Percentiles rank a stretch among this genome's conserved stretches.
Evolutionary conservation across 2,888 invertebrate genomes (phyloP).

Genomic region (Lasioglossum morio): DNA sequence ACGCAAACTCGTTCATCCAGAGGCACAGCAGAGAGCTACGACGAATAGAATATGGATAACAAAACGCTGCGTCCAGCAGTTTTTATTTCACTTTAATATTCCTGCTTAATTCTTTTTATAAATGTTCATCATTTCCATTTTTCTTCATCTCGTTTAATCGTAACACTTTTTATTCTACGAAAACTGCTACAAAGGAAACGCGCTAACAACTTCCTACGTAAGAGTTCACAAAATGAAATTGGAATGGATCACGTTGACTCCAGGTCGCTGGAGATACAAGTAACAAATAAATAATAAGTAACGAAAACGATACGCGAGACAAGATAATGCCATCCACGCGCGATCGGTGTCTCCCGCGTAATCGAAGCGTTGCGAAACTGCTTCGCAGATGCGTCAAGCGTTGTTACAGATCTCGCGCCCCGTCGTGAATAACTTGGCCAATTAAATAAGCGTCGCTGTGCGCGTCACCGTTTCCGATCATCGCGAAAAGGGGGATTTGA

Average conservation of each 20-base stretch:
- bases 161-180: background rate
- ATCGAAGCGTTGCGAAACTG: conserved; percentile 11
- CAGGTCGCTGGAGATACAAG: background rate
- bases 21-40: too few relatives aligned
- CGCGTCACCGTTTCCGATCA: background rate
- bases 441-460: background rate
- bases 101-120: background rate
- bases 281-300: too few relatives aligned
- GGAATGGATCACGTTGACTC: background rate
- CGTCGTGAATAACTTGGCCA: background rate
- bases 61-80: background rate
- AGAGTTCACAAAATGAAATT: background rate
- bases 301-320: background rate
- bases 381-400: background rate
- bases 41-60: too few relatives aligned
- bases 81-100: background rate
- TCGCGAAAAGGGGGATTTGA: background rate
- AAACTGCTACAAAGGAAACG: background rate
- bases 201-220: background rate
- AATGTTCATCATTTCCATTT: background rate
- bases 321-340: background rate
- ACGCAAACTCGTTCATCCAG: too few relatives aligned
- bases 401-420: background rate
- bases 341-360: background rate
- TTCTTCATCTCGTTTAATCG: background rate